Base-by-base conservation (phyloP, 2,113 vertebrate genomes). In the Leuciscus idus region DNA sequence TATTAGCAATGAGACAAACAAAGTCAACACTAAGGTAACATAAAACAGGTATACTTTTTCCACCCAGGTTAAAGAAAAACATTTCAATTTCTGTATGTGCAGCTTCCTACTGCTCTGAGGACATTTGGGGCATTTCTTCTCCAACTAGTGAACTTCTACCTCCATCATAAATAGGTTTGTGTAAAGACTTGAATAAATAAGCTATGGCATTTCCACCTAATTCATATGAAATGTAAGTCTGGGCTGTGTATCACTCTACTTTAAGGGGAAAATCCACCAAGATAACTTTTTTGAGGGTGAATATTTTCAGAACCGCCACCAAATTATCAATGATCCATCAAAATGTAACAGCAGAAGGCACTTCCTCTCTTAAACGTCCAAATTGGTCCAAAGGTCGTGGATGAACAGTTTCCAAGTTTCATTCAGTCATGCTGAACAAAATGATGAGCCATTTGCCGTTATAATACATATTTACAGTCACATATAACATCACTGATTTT, bases 361-460 rank as follows among this genome's bases (percentile, higher is more conserved):
- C 23, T 84, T 84, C 62, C 84, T 72, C 75, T 85, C 62, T 57
- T 26, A 84, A 72, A 6, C 2, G 23, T 84, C 68, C 72, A 52
- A 66, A 68, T 15, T 59, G 66, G 77, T 70, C 39, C 77, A 86
- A 57, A 86, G n/a, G 77, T 86, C 5, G 13, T n/a, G 28, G 30
- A 30, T 26, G 62, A 79, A 12, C 66, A 64, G 21, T 33, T 76
- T 84, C 59, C 57, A 55, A 64, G 57, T n/a, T 64, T 76, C 13
- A 84, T 48, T 75, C 36, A 84, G 10, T 75, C 52, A 57, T 39
- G 13, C 52, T 43, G 50, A 83, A 52, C 81, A 36, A 61, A 74
- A 74, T 26, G 39, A 57, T 84, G 52, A 75, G 12, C 39, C 17
- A n/a, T 39, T 64, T 43, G 19, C 10, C n/a, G 21, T 21, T 66